Percentiles rank a stretch among this genome's conserved stretches.
Conservation (phyloP, 92 coral and sea anemone species). For the Paramuricea clavata region DNA sequence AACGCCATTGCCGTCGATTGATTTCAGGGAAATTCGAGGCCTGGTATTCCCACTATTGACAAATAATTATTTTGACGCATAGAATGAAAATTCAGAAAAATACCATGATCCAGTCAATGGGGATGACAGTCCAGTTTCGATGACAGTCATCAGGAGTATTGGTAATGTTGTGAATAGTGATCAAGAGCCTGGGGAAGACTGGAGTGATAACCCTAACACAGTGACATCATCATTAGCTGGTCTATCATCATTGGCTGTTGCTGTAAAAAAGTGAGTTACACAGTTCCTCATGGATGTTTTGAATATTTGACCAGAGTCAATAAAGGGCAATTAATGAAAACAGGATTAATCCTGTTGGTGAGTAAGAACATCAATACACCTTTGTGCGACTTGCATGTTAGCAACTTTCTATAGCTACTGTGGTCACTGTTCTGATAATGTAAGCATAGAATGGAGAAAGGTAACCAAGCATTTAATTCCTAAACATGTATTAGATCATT, state of each 20-base stretch:
- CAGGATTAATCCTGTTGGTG: too few species aligned
- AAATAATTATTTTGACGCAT: background rate
- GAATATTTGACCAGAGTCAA: too few species aligned
- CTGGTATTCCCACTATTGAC: too few species aligned
- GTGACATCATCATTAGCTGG: constrained; percentile 48
- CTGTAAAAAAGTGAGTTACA: constrained; percentile 36
- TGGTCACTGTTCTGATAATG: too few species aligned
- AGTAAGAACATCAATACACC: too few species aligned
- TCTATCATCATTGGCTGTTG: constrained; percentile 50
- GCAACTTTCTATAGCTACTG: too few species aligned
- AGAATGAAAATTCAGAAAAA: background rate
- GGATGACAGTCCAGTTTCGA: constrained; percentile 89
- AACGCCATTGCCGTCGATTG: too few species aligned
- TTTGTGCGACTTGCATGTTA: too few species aligned
- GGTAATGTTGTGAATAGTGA: constrained; percentile 38
- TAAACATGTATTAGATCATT: background rate
- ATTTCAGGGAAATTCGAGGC: too few species aligned
- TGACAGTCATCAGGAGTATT: constrained; percentile 71
- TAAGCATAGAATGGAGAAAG: too few species aligned
- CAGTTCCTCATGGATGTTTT: background rate
- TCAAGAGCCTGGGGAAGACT: constrained; percentile 32
- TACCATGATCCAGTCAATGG: constrained; percentile 70
- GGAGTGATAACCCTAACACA: constrained; percentile 46
- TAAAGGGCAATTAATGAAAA: too few species aligned
- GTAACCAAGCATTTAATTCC: too few species aligned